Evolutionary conservation across 1,140 invertebrate species (phyloP).

Genomic region (Nebria ingens): DNA sequence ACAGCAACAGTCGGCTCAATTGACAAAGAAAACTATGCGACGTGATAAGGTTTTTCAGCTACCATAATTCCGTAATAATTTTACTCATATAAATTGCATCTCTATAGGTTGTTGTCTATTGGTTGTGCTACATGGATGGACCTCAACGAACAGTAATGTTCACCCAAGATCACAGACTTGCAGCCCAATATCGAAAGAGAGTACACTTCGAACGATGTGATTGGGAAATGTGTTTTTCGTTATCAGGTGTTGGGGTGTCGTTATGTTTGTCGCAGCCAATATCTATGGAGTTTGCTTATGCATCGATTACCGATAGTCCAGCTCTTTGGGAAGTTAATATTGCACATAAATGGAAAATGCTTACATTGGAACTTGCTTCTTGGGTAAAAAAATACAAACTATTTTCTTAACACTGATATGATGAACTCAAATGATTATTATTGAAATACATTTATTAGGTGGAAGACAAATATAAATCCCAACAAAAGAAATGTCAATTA

Average conservation of each 20-base stretch:
- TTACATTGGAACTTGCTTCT: conserved; percentile 63
- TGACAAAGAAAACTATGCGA: not conserved
- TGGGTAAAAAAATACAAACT: conserved; percentile 38
- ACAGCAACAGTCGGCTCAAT: not conserved
- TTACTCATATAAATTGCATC: not conserved
- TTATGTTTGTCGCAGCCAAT: conserved; percentile 22
- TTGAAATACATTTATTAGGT: no score
- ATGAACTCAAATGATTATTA: not conserved
- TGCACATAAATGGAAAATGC: conserved; percentile 63
- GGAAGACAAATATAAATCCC: conserved; percentile 64
- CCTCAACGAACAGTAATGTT: conserved; percentile 68
- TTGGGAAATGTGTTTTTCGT: conserved; percentile 57
- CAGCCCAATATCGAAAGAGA: conserved; percentile 51
- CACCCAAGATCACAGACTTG: conserved; percentile 67
- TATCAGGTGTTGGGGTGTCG: conserved; percentile 61
- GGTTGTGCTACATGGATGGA: conserved; percentile 65
- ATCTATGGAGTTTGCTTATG: conserved; percentile 33
- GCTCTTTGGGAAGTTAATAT: conserved; percentile 75
- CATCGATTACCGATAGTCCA: conserved; percentile 54
- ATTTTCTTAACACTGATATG: not conserved
- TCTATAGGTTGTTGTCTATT: conserved; percentile 54
- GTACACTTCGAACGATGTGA: conserved; percentile 61
- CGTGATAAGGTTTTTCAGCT: not conserved
- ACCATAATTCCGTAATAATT: not conserved
- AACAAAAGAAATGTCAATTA: conserved; percentile 57